These are phyloP conservation scores for Cossypha dichroa DNA, from an alignment of 2,797 vertebrate species.

Conservation along the genomic window DNA sequence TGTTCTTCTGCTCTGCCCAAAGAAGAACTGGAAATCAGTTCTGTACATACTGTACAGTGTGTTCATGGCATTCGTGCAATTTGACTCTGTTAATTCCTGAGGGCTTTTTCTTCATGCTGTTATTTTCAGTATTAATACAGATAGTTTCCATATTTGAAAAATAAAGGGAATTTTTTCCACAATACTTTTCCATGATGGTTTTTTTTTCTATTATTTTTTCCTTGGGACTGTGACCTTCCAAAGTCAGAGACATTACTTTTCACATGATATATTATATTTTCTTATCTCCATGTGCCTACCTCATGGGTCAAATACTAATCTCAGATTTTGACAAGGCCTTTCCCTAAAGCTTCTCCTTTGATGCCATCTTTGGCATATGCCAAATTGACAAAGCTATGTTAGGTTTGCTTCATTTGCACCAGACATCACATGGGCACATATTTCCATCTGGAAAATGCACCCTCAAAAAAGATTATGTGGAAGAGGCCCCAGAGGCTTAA, in stretches of 20 bases:
- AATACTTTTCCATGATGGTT: background rate
- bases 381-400: background rate
- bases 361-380: background rate
- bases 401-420: background rate
- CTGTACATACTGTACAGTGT: background rate
- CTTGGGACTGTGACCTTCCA: background rate
- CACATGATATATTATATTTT: background rate
- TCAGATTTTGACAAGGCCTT: background rate
- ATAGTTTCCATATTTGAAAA: conserved; percentile 45
- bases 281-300: background rate
- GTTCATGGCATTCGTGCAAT: background rate
- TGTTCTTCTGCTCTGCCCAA: background rate
- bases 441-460: background rate
- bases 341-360: background rate
- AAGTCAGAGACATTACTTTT: background rate
- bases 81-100: background rate
- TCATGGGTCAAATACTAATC: background rate
- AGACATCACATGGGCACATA: background rate
- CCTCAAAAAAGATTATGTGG: background rate
- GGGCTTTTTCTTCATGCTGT: conserved; percentile 6
- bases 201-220: background rate
- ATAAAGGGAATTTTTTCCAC: conserved; percentile 67
- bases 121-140: conserved; percentile 20
- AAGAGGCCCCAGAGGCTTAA: background rate
- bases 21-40: background rate